These are phyloP conservation scores for Turdus rufiventris DNA, from an alignment of 2,113 vertebrate species.

Conservation along the genomic window DNA sequence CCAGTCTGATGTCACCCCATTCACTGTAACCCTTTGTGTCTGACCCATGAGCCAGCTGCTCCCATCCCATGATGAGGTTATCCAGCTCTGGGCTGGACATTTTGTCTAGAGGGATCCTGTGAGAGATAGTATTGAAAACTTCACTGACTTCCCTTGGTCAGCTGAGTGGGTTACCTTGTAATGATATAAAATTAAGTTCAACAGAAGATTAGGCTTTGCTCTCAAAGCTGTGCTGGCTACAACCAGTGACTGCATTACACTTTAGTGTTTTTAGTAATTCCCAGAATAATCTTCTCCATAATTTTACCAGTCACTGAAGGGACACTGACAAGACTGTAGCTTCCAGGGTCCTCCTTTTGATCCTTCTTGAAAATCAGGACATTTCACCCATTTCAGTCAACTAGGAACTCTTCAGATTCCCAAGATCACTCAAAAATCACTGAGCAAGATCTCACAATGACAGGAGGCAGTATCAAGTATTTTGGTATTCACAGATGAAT, in stretches of 20 bases:
- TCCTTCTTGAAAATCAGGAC: fast-evolving
- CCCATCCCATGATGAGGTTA: background rate
- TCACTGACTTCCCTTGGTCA: background rate
- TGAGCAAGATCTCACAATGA: background rate
- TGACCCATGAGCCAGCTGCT: fast-evolving
- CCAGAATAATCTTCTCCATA: background rate
- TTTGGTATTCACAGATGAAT: background rate
- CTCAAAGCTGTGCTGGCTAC: fast-evolving
- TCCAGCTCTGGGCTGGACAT: background rate
- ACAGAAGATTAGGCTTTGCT: background rate
- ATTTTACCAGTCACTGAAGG: background rate
- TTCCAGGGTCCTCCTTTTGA: background rate
- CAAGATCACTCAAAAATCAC: background rate
- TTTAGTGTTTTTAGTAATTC: background rate
- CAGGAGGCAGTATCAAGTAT: background rate
- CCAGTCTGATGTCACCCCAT: background rate
- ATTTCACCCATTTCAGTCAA: background rate
- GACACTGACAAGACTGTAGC: background rate
- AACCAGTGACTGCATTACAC: too few relatives aligned
- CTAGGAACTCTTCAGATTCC: background rate
- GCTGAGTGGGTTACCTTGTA: background rate
- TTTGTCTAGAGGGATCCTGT: background rate
- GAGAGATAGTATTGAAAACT: background rate
- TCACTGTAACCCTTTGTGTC: background rate
- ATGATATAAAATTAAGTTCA: background rate